A percentile compares a stretch with the other conserved stretches of the same genome.
Conservation (phyloP, 2,797 vertebrate genomes). For the Scolopax rusticola region DNA sequence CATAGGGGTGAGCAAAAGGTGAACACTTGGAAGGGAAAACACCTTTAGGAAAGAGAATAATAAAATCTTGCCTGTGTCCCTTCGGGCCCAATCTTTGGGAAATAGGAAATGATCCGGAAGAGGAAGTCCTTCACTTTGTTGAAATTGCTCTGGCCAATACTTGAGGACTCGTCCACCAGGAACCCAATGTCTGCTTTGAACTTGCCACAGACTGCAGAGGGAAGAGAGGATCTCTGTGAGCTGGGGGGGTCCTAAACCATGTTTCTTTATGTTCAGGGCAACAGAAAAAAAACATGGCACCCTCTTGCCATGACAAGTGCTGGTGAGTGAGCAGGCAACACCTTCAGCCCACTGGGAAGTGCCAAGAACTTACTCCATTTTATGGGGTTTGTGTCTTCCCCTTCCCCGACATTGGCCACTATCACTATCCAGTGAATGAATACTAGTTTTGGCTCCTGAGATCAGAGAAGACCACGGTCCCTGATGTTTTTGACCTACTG, state of each 20-base stretch:
- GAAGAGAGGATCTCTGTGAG: neutral
- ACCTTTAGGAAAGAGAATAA: neutral
- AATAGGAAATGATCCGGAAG: slow-evolving; percentile 89
- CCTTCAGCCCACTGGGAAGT: neutral
- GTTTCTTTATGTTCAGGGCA: neutral
- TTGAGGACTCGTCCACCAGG: slow-evolving; percentile 93
- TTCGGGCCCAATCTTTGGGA: slow-evolving; percentile 86
- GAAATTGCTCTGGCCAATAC: slow-evolving; percentile 89
- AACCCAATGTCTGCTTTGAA: slow-evolving; percentile 88
- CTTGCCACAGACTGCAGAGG: slow-evolving; percentile 83
- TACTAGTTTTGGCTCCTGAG: neutral
- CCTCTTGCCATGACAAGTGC: accelerated
- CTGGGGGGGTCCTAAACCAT: neutral
- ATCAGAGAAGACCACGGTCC: neutral
- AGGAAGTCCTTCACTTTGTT: slow-evolving; percentile 91
- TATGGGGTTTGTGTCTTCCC: neutral
- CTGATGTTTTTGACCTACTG: neutral
- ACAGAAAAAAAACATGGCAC: neutral
- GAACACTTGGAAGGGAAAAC: neutral
- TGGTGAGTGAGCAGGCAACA: neutral
- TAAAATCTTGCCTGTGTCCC: slow-evolving; percentile 82
- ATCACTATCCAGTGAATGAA: neutral
- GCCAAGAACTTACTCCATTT: neutral
- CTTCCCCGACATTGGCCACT: neutral
- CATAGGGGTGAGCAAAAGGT: neutral